Percentiles rank a stretch among this genome's conserved stretches.
Conservation (phyloP, 2,888 invertebrate species). For the Monopis laevigella region DNA sequence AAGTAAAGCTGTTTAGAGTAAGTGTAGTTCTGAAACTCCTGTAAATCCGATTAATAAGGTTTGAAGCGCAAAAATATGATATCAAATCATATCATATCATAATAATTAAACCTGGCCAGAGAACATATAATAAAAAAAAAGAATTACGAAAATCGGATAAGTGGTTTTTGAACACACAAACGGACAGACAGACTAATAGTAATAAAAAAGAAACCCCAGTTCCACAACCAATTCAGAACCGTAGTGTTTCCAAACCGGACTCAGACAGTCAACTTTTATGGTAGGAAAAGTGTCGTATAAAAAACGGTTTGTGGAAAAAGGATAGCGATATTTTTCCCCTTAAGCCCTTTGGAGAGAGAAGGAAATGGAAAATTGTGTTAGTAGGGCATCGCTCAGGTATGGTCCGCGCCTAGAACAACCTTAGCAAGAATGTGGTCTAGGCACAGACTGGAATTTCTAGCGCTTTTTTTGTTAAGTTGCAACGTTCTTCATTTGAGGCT, state of each 20-base stretch:
- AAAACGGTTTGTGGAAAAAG: slow-evolving; percentile 33
- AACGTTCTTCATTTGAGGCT: neutral
- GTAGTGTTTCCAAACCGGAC: slow-evolving; percentile 35
- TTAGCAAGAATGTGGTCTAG: slow-evolving; percentile 3
- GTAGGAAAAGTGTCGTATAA: slow-evolving; percentile 46
- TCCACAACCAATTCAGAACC: slow-evolving; percentile 2
- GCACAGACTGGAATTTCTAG: neutral
- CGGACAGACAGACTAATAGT: too few relatives aligned
- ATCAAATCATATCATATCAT: neutral
- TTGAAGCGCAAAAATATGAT: too few relatives aligned
- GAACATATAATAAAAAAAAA: too few relatives aligned
- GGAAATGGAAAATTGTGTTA: slow-evolving; percentile 47
- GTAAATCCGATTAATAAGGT: too few relatives aligned
- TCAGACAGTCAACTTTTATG: slow-evolving; percentile 36
- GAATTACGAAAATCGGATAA: too few relatives aligned
- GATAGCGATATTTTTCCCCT: slow-evolving; percentile 23
- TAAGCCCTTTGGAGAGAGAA: slow-evolving; percentile 20
- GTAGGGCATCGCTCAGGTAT: slow-evolving; percentile 33
- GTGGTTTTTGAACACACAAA: too few relatives aligned
- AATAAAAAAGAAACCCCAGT: too few relatives aligned
- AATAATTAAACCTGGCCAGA: too few relatives aligned
- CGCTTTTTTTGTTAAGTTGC: neutral
- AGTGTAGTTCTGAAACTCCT: too few relatives aligned
- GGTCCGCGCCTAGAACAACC: neutral
- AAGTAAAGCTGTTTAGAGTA: too few relatives aligned